Evolutionary conservation across 2,113 vertebrate genomes (phyloP), one percentile per base, ranked within the genome.

Genomic region (Apodemus sylvaticus): DNA sequence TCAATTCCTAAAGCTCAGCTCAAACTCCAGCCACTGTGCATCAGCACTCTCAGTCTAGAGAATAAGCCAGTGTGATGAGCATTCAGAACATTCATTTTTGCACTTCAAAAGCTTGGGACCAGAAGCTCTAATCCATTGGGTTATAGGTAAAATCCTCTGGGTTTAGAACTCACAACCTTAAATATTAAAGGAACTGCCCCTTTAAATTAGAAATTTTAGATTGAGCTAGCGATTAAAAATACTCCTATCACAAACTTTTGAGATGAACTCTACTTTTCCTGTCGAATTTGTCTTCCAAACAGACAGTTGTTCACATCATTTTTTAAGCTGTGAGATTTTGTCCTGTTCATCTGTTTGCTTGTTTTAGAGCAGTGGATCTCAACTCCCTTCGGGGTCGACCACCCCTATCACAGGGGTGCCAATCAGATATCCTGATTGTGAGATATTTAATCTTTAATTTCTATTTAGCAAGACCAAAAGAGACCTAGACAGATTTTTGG

Each of bases 281-380:
- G 31, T n/a, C 94, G 34, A 9, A 70, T 92, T 87, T 90, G 26
- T 85, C 36, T 94, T 76, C 53, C 31, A 93, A 85, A 82, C 12
- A 88, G 53, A 31, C 5, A 77, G 22, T 77, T 5, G 7, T 48
- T 5, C 81, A 6, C 10, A 53, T 82, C 20, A 64, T 39, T 66
- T 74, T 48, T 78, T 68, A n/a, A 68, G 3, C 22, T 51, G 34
- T 20, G 76, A n/a, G 66, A 19, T 91, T 93, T 45, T 66, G 31
- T 86, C n/a, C 60, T 82, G 64, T 83, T 86, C 13, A 39, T 22
- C 70, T 77, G 9, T 10, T 55, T 86, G 3, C 4, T 93, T 12
- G 64, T 71, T 82, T 86, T 85, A 90, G 83, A 94, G 53, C 89
- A 66, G 70, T 71, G 70, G 17, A 9, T 71, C 70, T 71, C 36